A percentile compares a stretch with the other conserved stretches of the same genome.
phyloP scores from a whole-genome alignment of 2,888 invertebrate species.

The Ramazzottius varieornatus region DNA sequence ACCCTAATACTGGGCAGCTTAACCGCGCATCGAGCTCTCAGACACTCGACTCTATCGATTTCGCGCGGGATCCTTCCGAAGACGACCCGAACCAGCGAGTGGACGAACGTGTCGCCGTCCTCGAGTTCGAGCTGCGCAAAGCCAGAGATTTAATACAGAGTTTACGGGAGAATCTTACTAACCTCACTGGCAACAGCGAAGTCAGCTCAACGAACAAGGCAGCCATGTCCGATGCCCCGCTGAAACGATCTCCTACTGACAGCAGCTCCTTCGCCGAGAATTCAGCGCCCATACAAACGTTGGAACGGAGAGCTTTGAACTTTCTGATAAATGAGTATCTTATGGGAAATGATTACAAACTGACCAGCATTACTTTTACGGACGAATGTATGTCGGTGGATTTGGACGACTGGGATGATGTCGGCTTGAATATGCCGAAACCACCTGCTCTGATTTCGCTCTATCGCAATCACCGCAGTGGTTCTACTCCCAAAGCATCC shows the following conservation, averaged over 20 bases:
- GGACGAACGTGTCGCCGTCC: constrained; percentile 39
- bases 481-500: background rate
- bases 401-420: constrained; percentile 75
- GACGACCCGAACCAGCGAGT: constrained; percentile 47
- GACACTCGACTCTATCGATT: constrained; percentile 58
- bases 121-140: constrained; percentile 63
- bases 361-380: constrained; percentile 63
- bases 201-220: background rate
- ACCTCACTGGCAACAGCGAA: constrained; percentile 17
- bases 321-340: constrained; percentile 64
- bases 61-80: constrained; percentile 49
- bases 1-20: background rate
- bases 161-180: constrained; percentile 47
- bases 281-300: constrained; percentile 37
- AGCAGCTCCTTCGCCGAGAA: too few species aligned
- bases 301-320: constrained; percentile 55
- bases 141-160: constrained; percentile 59
- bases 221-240: constrained; percentile 6
- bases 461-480: constrained; percentile 18
- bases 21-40: constrained; percentile 50
- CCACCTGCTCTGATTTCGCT: constrained; percentile 40
- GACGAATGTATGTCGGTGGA: constrained; percentile 66
- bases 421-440: constrained; percentile 54
- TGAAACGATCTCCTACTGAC: constrained; percentile 7
- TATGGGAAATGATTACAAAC: constrained; percentile 45